Evolutionary conservation across 2,888 invertebrate genomes (phyloP).

Genomic region (Anarsia innoxiella): DNA sequence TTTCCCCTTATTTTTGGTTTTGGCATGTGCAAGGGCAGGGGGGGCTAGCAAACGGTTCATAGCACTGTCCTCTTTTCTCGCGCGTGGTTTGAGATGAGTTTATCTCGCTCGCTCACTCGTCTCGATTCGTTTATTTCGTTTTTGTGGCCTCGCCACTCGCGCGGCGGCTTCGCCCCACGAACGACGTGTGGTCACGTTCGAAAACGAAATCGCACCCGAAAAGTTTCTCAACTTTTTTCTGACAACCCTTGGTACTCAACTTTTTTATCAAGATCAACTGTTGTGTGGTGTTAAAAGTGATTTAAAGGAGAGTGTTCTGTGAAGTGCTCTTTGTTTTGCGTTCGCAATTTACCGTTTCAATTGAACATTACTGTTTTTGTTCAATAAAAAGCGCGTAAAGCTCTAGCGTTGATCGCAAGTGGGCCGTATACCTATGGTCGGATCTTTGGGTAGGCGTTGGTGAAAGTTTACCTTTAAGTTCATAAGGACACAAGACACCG

Average conservation of each 20-base stretch:
- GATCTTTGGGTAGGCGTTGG: conserved; percentile 57
- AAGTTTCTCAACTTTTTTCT: conserved; percentile 62
- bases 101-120: conserved; percentile 44
- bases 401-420: conserved; percentile 52
- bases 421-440: conserved; percentile 64
- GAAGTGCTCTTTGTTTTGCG: conserved; percentile 58
- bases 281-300: conserved; percentile 36
- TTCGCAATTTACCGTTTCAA: conserved; percentile 62
- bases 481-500: conserved; percentile 60
- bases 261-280: conserved; percentile 31
- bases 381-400: conserved; percentile 59
- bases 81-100: conserved; percentile 21
- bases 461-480: conserved; percentile 74
- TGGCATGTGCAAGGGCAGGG: conserved; percentile 33
- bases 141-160: conserved; percentile 35
- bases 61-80: conserved; percentile 30
- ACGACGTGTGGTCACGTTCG: conserved; percentile 38
- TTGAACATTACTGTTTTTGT: conserved; percentile 70
- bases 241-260: conserved; percentile 43
- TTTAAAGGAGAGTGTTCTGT: conserved; percentile 42
- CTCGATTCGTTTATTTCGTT: conserved; percentile 41
- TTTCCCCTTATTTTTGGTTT: conserved; percentile 45
- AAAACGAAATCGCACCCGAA: conserved; percentile 48
- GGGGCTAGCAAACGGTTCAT: conserved; percentile 43
- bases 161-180: conserved; percentile 49